Evolutionary conservation across 1,140 invertebrate genomes (phyloP), one percentile per base, ranked within the genome.

Genomic region (Zelostemma sp.): DNA sequence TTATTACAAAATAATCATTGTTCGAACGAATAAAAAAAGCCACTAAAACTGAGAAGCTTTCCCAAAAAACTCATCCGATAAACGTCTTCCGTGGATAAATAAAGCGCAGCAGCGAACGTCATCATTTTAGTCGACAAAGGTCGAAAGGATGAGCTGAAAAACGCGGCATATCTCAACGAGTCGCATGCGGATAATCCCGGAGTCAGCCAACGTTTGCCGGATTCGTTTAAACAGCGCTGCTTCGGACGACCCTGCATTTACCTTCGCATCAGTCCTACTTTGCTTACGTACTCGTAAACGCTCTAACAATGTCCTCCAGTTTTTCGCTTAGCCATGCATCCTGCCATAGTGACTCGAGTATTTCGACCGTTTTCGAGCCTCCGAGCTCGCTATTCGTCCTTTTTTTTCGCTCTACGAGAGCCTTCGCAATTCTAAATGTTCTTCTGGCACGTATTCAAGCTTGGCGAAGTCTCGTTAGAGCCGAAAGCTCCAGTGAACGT

Each of bases 391-490:
- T 0, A 25, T 35, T 33, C 12, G 9, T 33, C 41, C 19, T 47
- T 47, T 60, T 64, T 61, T 49, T 47, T 47, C 19, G 46, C 40
- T 57, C 63, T 64, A 54, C 17, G 49, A 51, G 38, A 65, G 53
- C 50, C 15, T 18, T 53, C 48, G n/a, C 59, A 50, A 64, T 50
- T 61, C 63, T 68, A 56, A 73, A 75, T 59, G 66, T 72, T 75
- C 57, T 64, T 56, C 69, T 59, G 68, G 68, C 73, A 75, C 76
- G 72, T 76, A 78, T 75, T 73, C 70, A 67, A 65, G 58, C 74
- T 73, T 68, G 69, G 74, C 68, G 56, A 68, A 72, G 73, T 68
- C 73, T 75, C 72, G 67, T 76, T 74, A 76, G 72, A 38, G 35
- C 45, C 51, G 61, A 75, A 68, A 73, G 70, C 64, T 56, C 57